Evolutionary conservation across 2,113 vertebrate genomes (phyloP).

Genomic region (Speoplatyrhinus poulsoni): DNA sequence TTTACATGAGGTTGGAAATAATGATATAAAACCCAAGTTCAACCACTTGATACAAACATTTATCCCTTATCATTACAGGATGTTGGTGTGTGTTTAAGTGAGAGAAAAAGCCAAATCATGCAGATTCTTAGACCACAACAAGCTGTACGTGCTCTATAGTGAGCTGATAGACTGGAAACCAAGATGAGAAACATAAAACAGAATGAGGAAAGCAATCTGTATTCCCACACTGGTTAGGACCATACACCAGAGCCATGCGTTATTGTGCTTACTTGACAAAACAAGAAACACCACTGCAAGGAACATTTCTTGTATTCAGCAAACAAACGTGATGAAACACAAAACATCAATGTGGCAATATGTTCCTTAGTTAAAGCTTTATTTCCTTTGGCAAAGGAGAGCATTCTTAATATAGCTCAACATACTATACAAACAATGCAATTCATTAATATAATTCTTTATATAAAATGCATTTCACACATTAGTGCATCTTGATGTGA

Average conservation of each 20-base stretch:
- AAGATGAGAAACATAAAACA: slow-evolving; percentile 18
- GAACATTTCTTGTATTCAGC: slow-evolving; percentile 3
- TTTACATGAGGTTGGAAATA: too few species aligned
- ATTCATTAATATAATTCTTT: slow-evolving; percentile 22
- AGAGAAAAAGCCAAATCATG: slow-evolving; percentile 31
- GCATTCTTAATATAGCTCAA: slow-evolving; percentile 34
- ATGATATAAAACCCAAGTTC: too few species aligned
- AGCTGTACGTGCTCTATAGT: slow-evolving; percentile 22
- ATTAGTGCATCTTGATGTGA: slow-evolving; percentile 13
- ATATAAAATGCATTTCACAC: slow-evolving; percentile 24
- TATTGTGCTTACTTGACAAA: slow-evolving; percentile 47
- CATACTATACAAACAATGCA: slow-evolving; percentile 23
- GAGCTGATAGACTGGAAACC: slow-evolving; percentile 19
- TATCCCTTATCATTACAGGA: not conserved
- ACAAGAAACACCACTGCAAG: slow-evolving; percentile 13
- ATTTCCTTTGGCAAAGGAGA: slow-evolving; percentile 75
- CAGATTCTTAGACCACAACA: slow-evolving; percentile 45
- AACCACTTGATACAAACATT: too few species aligned
- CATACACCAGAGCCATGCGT: slow-evolving; percentile 11
- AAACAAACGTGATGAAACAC: slow-evolving; percentile 29
- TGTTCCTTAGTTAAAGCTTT: slow-evolving; percentile 73
- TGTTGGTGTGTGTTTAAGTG: not conserved
- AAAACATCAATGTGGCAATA: slow-evolving; percentile 61
- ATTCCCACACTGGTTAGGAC: slow-evolving; percentile 31
- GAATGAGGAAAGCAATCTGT: not conserved